Evolutionary conservation across 2,113 vertebrate genomes (phyloP), one percentile per base, ranked within the genome.

Genomic region (Uropsilus gracilis): DNA sequence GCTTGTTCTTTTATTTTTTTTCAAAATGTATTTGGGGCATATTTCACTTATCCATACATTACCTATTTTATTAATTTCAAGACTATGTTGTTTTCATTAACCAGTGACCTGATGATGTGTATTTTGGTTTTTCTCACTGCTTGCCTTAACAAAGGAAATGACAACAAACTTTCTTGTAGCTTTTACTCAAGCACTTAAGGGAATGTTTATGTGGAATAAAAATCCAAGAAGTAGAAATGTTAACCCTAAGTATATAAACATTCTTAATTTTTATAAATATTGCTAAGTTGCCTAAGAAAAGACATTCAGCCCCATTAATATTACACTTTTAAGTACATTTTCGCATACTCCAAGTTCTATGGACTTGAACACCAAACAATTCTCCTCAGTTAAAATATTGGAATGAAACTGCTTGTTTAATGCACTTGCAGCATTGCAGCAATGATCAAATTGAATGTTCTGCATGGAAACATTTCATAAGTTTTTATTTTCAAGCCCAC

Each of bases 211-310:
- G 8, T 8, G 69, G 3, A 83, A 87, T 44, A 61, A 93, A 69
- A 91, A 89, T 39, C 18, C 9, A 53, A 92, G 44, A 73, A 30
- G 4, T 50, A 86, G 42, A 95, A 87, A 80, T 55, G 17, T 11
- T 90, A 78, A 68, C 30, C 63, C 59, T 44, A 6, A 71, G 18
- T 24, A 4, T 8, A 39, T 32, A 89, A 42, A 75, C 4, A 81
- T 30, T 32, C 78, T 46, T 39, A 63, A 42, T 86, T 96, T 92
- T 77, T 55, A 42, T 22, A 91, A 83, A 59, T 63, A 80, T 16
- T 34, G 48, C 13, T 28, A 84, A 94, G 63, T 46, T 42, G 13
- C 48, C 26, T 72, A 80, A 53, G 30, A 61, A 78, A 95, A 92
- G 13, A n/a, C 24, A 26, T 63, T 30, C 20, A 53, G 3, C 87